A percentile compares a stretch with the other conserved stretches of the same genome.
Evolutionary conservation across 2,888 invertebrate genomes (phyloP).

Genomic region (Pachliopta kotzebuea): DNA sequence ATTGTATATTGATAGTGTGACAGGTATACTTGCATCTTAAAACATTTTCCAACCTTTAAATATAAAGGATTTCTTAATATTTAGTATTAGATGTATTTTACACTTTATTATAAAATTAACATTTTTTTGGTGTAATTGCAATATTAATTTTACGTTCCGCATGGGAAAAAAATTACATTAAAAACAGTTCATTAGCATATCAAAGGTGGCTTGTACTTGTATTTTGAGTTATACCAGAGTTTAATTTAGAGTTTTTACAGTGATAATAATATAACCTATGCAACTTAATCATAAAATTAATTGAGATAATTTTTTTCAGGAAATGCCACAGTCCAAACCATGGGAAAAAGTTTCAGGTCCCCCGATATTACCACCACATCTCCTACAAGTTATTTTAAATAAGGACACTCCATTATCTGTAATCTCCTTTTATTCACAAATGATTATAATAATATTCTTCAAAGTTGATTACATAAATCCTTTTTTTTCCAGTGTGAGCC

Average conservation of each 20-base stretch:
- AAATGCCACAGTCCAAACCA: conserved; percentile 93
- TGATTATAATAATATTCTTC: not conserved
- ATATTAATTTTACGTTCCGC: not conserved
- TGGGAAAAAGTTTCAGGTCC: conserved; percentile 97
- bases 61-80: no score
- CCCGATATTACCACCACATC: conserved; percentile 97
- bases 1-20: no score
- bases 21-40: no score
- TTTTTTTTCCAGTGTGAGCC: conserved; percentile 93
- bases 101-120: not conserved
- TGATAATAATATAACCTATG: no score
- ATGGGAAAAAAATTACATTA: not conserved
- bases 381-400: conserved; percentile 98
- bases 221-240: no score
- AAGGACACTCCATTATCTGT: conserved; percentile 98
- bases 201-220: no score
- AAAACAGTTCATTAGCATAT: not conserved
- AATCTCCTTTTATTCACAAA: conserved; percentile 48
- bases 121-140: not conserved
- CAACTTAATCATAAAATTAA: not conserved
- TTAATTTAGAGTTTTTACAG: no score
- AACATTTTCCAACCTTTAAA: no score
- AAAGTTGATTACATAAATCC: not conserved
- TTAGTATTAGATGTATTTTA: no score
- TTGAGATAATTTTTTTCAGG: conserved; percentile 69